Conservation (phyloP, 2,888 invertebrate species). For the Acronicta alni region DNA sequence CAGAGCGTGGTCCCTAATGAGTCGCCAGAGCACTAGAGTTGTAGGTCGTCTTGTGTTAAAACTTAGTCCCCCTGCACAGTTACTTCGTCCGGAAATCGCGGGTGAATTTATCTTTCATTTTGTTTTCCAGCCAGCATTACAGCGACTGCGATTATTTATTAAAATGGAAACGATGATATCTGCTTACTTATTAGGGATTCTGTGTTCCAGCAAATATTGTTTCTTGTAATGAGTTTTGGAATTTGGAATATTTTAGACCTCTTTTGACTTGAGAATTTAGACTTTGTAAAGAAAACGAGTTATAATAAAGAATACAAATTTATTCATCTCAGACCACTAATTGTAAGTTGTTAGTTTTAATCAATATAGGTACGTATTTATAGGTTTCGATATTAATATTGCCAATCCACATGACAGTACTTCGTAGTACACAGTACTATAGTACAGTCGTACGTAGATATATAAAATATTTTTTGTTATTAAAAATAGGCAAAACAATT, state of each 20-base stretch:
- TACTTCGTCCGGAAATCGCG: conserved; percentile 77
- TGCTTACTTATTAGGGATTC: conserved; percentile 40
- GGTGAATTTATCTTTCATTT: conserved; percentile 77
- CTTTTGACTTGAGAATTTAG: conserved; percentile 6
- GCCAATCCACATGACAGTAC: no score
- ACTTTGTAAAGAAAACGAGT: neutral
- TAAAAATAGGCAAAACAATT: no score
- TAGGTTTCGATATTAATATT: no score
- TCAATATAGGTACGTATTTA: no score
- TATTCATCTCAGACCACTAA: no score
- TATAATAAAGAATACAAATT: no score
- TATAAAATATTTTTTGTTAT: no score
- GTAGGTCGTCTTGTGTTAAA: conserved; percentile 84
- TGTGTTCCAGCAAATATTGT: conserved; percentile 33
- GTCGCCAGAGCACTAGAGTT: conserved; percentile 88
- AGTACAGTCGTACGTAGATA: no score
- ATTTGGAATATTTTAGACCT: conserved; percentile 33
- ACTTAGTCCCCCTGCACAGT: conserved; percentile 78
- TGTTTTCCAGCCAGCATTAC: conserved; percentile 68
- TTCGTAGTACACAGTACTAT: no score
- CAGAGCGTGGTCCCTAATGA: conserved; percentile 84
- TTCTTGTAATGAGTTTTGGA: conserved; percentile 39
- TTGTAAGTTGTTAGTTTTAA: no score
- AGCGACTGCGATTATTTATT: conserved; percentile 70
- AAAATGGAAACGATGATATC: conserved; percentile 54